Evolutionary conservation across 2,113 vertebrate species (phyloP).

Genomic region (Oenanthe oenanthe): DNA sequence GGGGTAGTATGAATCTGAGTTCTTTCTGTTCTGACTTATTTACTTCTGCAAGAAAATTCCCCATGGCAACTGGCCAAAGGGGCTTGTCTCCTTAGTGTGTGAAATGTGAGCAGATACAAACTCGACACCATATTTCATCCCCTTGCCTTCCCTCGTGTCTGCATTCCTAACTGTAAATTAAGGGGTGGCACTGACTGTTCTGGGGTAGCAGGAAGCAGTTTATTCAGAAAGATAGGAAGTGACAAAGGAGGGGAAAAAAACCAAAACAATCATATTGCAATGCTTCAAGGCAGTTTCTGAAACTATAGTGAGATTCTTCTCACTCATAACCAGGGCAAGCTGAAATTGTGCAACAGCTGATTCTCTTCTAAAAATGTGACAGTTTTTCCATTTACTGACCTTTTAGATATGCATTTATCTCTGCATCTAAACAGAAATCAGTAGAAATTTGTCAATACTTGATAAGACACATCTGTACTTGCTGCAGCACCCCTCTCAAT

Average conservation of each 20-base stretch:
- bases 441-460: neutral
- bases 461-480: neutral
- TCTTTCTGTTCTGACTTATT: conserved; percentile 67
- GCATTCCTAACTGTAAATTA: conserved; percentile 74
- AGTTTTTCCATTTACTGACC: neutral
- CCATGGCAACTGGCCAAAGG: conserved; percentile 68
- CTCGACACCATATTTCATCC: conserved; percentile 52
- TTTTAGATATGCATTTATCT: neutral
- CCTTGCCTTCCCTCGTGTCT: conserved; percentile 50
- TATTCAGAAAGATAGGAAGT: conserved; percentile 44
- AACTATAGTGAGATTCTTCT: conserved; percentile 8
- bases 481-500: neutral
- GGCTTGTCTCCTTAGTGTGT: conserved; percentile 52
- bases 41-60: conserved; percentile 67
- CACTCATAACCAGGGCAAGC: conserved; percentile 15
- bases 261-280: neutral
- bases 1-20: conserved; percentile 62
- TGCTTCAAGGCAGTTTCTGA: conserved; percentile 63
- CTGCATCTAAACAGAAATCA: neutral
- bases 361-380: conserved; percentile 28
- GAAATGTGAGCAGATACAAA: conserved; percentile 60
- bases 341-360: conserved; percentile 46
- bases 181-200: conserved; percentile 49
- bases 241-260: neutral
- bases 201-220: conserved; percentile 43